Evolutionary conservation across 2,797 vertebrate species (phyloP).

Genomic region (Hirundo rustica): DNA sequence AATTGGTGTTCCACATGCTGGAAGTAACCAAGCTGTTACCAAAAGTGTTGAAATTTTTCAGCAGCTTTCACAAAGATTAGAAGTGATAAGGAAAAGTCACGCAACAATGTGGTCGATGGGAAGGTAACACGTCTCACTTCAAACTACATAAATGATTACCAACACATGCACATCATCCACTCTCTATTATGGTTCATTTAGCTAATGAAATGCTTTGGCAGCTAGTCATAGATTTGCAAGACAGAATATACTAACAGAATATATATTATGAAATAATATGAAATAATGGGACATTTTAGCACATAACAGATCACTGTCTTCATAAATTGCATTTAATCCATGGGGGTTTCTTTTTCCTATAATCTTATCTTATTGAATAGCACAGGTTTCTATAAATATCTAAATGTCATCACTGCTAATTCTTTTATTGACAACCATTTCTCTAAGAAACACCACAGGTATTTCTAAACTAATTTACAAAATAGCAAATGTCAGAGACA

Average conservation of each 20-base stretch:
- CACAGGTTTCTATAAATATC: background rate
- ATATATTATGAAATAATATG: background rate
- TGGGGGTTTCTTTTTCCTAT: background rate
- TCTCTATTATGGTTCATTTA: slow-evolving; percentile 45
- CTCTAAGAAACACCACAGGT: background rate
- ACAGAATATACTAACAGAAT: background rate
- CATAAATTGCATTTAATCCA: background rate
- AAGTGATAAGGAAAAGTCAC: background rate
- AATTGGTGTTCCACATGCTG: background rate
- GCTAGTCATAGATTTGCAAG: slow-evolving; percentile 14
- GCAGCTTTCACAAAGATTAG: background rate
- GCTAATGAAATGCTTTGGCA: slow-evolving; percentile 50
- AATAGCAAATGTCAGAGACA: background rate
- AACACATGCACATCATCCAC: background rate
- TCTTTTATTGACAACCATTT: slow-evolving; percentile 9
- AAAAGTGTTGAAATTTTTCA: background rate
- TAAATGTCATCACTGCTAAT: slow-evolving; percentile 13
- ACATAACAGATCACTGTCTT: background rate
- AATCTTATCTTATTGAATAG: background rate
- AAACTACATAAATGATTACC: slow-evolving; percentile 8
- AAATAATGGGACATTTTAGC: background rate
- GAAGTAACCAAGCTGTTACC: background rate
- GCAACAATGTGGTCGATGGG: background rate
- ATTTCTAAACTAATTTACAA: slow-evolving; percentile 15
- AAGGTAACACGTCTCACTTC: background rate